Conservation (phyloP, 2,113 vertebrate genomes). For the Pontoporia blainvillei region DNA sequence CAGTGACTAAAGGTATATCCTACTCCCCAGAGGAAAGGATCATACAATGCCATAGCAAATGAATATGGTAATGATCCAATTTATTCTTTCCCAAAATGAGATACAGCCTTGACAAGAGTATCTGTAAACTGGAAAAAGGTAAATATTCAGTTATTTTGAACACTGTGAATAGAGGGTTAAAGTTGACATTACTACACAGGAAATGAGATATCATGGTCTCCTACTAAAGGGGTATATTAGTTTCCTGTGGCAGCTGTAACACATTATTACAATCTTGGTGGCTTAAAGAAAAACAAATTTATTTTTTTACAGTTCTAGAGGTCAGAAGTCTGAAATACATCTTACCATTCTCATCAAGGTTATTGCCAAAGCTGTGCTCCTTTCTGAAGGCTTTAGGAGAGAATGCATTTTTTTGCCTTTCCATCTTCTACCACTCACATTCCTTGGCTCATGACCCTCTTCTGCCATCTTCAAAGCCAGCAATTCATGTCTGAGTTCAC, state of each 20-base stretch:
- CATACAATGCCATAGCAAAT: background rate
- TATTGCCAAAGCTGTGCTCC: background rate
- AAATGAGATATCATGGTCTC: background rate
- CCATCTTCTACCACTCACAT: rapidly evolving
- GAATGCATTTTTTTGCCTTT: background rate
- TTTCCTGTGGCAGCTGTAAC: background rate
- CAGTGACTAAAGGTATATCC: background rate
- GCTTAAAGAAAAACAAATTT: background rate
- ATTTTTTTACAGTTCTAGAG: background rate
- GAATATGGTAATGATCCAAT: background rate
- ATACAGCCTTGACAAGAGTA: background rate
- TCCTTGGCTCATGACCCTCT: background rate
- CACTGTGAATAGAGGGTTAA: background rate
- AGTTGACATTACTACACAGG: background rate
- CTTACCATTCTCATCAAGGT: background rate
- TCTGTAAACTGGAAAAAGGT: background rate
- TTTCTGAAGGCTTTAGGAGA: background rate
- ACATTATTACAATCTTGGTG: background rate
- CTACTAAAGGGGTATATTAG: background rate
- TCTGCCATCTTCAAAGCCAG: background rate
- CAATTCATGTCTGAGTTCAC: background rate
- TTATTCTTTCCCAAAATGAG: background rate
- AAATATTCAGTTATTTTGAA: background rate
- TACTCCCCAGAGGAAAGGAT: background rate
- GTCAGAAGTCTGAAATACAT: background rate